Evolutionary conservation across 2,888 invertebrate genomes (phyloP).

Genomic region (Philaethria dido): DNA sequence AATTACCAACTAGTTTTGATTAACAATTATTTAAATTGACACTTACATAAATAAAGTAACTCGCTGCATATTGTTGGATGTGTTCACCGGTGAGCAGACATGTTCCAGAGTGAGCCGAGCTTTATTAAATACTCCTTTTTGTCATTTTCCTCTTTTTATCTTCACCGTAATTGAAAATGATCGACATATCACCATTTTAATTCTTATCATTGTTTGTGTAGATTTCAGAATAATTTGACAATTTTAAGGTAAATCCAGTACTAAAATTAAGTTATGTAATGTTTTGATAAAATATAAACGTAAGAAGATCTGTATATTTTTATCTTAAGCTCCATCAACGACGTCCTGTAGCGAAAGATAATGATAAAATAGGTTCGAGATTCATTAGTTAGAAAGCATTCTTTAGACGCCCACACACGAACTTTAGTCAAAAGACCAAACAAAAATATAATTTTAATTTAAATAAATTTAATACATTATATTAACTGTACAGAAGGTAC

Average conservation of each 20-base stretch:
- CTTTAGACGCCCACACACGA: not conserved
- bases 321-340: not conserved
- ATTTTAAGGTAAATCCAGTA: not conserved
- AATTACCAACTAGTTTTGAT: too few relatives aligned
- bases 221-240: constrained; percentile 1
- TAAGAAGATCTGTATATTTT: not conserved
- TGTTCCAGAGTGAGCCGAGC: not conserved
- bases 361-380: too few relatives aligned
- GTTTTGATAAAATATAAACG: not conserved
- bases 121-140: not conserved
- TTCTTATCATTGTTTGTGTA: constrained; percentile 7
- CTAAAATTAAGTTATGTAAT: not conserved
- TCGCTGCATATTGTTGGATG: not conserved
- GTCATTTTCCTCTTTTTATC: constrained; percentile 7
- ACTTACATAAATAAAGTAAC: not conserved
- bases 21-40: not conserved
- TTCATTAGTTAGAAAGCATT: not conserved
- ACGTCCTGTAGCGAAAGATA: not conserved
- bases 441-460: too few relatives aligned
- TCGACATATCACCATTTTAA: constrained; percentile 1
- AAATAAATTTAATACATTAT: too few relatives aligned
- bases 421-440: too few relatives aligned
- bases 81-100: not conserved
- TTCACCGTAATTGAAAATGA: not conserved
- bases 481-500: too few relatives aligned